Base-by-base conservation (phyloP, 1,140 invertebrate species). In the Ooceraea biroi region DNA sequence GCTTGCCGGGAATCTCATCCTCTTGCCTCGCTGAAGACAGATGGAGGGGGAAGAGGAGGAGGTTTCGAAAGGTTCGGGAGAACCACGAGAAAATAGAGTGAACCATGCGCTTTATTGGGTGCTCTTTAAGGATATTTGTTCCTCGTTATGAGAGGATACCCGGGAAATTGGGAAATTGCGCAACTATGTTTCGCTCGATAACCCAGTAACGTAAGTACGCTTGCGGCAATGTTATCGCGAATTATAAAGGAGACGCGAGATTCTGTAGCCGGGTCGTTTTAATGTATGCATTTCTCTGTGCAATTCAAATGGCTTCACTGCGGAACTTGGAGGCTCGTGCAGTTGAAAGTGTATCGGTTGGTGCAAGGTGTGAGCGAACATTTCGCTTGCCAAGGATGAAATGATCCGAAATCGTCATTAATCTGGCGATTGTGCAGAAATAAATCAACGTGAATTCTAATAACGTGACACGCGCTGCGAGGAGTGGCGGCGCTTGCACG, bases 1-100 rank as follows among this genome's bases (percentile, higher is more conserved):
- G 36, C 76, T 71, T 66, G 74, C 25, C 19, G 19, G n/a, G 10
- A 36, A 36, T 76, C 61, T 63, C 57, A 48, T 66, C 10, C 14
- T 52, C 68, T 52, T 30, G 0, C n/a, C n/a, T 55, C 52, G 52
- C 7, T 36, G 36, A 36, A 36, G 36, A 36, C 36, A 7, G 36
- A 36, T 36, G 7, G 36, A 36, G 36, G 12, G 17, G 17, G 17
- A 68, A 41, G 1, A 44, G 14, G 11, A n/a, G 8, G 17, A 68
- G 11, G n/a, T 71, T 80, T 57, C 27, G 10, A 48, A 48, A 36
- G 25, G 0, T 19, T 60, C 11, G 10, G 22, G 30, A 0, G 1
- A 30, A 80, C 7, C 41, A 44, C 2, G 17, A 2, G 1, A 48
- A 19, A n/a, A 36, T 41, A 19, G 8, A 14, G 0, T 17, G 36